Conservation (phyloP, 2,113 vertebrate genomes). For the Planiliza haematocheilus region DNA sequence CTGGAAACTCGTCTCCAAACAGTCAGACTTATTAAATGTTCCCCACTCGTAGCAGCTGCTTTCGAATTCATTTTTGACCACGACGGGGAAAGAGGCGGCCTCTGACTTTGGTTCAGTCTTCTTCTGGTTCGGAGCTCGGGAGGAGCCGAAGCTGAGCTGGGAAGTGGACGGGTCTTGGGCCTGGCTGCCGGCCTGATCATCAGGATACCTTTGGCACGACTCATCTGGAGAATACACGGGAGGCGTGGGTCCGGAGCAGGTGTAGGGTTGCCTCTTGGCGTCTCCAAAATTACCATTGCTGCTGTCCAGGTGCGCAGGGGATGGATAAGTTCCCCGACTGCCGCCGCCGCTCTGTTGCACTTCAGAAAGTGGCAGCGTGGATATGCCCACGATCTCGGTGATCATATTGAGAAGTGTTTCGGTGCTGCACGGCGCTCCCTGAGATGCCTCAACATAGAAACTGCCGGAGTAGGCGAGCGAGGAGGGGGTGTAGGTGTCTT, state of each 20-base stretch:
- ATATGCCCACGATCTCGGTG: slow-evolving; percentile 95
- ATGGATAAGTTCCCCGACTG: slow-evolving; percentile 78
- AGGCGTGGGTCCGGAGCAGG: slow-evolving; percentile 69
- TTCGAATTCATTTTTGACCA: slow-evolving; percentile 90
- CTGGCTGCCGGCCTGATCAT: slow-evolving; percentile 79
- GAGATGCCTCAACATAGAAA: slow-evolving; percentile 95
- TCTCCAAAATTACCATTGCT: slow-evolving; percentile 80
- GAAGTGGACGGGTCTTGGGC: slow-evolving; percentile 78
- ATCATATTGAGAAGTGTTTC: slow-evolving; percentile 97
- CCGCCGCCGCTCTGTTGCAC: slow-evolving; percentile 79
- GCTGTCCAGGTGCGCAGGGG: slow-evolving; percentile 76
- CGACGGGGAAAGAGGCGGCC: slow-evolving; percentile 86
- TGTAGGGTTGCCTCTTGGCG: slow-evolving; percentile 79
- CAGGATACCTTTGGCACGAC: slow-evolving; percentile 78
- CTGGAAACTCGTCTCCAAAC: slow-evolving; percentile 83
- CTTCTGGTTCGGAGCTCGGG: slow-evolving; percentile 82
- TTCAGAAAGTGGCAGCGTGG: slow-evolving; percentile 89
- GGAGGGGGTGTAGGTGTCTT: slow-evolving; percentile 86
- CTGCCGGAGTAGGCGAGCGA: slow-evolving; percentile 96
- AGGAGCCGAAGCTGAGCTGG: slow-evolving; percentile 80
- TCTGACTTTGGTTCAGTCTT: slow-evolving; percentile 88
- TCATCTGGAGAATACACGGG: slow-evolving; percentile 81
- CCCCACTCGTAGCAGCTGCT: slow-evolving; percentile 91
- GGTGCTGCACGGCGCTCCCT: slow-evolving; percentile 92
- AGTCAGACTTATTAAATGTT: slow-evolving; percentile 83